Evolutionary conservation across 2,888 invertebrate species (phyloP).

Genomic region (Malthinus flaveolus): DNA sequence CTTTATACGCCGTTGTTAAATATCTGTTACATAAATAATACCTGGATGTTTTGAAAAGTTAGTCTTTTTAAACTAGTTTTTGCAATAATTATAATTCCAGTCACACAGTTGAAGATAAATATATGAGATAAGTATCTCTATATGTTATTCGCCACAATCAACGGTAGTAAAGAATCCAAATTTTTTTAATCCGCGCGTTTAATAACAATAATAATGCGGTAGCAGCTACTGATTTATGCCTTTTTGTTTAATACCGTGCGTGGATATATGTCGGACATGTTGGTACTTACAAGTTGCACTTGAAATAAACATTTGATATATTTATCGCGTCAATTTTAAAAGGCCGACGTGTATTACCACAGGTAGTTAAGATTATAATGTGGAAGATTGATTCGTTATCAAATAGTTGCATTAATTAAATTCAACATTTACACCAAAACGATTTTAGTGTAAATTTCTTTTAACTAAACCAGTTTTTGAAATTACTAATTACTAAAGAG

Average conservation of each 20-base stretch:
- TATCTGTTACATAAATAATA: conserved; percentile 4
- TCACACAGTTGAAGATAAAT: conserved; percentile 18
- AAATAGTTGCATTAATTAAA: neutral
- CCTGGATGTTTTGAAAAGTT: conserved; percentile 3
- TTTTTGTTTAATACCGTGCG: conserved; percentile 4
- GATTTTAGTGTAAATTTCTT: too few species aligned
- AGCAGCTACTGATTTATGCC: conserved; percentile 15
- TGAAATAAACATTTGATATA: neutral
- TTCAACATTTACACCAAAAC: neutral
- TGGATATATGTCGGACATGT: conserved; percentile 1
- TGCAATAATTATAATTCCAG: conserved; percentile 16
- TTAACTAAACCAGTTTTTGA: too few species aligned
- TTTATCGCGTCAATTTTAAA: conserved; percentile 1
- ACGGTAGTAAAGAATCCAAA: conserved; percentile 8
- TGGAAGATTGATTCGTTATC: neutral
- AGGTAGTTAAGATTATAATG: conserved; percentile 1
- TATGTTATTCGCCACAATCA: conserved; percentile 14
- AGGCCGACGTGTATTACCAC: conserved; percentile 1
- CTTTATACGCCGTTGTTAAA: conserved; percentile 1
- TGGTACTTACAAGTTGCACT: neutral
- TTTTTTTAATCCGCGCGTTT: conserved; percentile 5
- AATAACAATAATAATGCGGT: conserved; percentile 1
- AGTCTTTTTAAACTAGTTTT: conserved; percentile 6
- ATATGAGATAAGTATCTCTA: conserved; percentile 17
- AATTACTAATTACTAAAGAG: too few species aligned